Conservation (phyloP, 2,797 vertebrate genomes). For the Myotis findleyi region DNA sequence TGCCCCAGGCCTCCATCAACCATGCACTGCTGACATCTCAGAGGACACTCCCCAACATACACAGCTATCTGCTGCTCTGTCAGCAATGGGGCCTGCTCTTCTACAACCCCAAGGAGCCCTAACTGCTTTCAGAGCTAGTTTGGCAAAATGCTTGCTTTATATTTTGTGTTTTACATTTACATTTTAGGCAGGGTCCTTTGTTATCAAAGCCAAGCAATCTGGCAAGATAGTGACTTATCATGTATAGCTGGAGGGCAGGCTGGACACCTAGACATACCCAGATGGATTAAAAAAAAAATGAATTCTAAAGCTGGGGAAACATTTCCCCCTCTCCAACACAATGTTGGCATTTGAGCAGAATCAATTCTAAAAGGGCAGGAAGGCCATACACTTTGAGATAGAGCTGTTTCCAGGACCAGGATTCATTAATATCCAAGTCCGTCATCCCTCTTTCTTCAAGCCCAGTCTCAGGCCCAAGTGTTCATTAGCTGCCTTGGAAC, state of each 20-base stretch:
- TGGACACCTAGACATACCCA: neutral
- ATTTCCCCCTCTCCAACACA: neutral
- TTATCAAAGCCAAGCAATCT: neutral
- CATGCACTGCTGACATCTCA: neutral
- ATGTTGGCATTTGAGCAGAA: neutral
- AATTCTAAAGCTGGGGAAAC: neutral
- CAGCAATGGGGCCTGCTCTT: neutral
- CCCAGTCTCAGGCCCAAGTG: neutral
- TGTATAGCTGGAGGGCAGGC: neutral
- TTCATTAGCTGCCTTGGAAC: neutral
- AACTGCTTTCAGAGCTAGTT: neutral
- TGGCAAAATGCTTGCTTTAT: neutral
- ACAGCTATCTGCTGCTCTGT: neutral
- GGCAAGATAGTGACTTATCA: neutral
- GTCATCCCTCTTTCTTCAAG: neutral
- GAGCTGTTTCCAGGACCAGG: neutral
- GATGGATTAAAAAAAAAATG: neutral
- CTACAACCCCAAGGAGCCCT: neutral
- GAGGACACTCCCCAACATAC: neutral
- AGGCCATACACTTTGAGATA: neutral
- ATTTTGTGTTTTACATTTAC: neutral
- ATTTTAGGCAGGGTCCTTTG: neutral
- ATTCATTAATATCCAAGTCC: neutral
- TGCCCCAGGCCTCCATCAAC: neutral
- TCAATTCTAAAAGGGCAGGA: neutral